These are phyloP conservation scores for Microcebus jonahi DNA, from an alignment of 2,113 vertebrate genomes.

Conservation along the genomic window DNA sequence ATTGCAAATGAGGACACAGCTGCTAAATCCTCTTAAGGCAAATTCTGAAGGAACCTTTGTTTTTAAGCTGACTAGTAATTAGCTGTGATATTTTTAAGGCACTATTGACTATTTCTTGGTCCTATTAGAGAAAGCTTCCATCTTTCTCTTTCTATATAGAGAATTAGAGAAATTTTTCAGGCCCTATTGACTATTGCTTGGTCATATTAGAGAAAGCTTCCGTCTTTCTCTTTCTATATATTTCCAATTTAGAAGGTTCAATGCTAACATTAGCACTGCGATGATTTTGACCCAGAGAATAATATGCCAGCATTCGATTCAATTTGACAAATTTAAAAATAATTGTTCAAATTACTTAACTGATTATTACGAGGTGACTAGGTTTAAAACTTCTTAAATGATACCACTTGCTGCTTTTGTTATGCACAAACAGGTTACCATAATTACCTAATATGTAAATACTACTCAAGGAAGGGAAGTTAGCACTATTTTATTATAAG, in stretches of 20 bases:
- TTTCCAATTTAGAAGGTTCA: neutral
- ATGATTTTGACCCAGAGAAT: neutral
- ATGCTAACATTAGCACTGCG: neutral
- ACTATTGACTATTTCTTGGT: neutral
- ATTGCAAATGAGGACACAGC: fast-evolving
- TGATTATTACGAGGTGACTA: neutral
- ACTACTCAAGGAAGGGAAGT: neutral
- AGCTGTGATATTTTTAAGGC: neutral
- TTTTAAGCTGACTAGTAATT: neutral
- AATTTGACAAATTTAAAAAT: neutral
- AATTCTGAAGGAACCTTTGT: neutral
- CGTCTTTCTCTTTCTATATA: neutral
- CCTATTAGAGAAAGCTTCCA: neutral
- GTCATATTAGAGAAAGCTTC: neutral
- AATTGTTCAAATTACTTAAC: neutral
- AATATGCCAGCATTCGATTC: neutral
- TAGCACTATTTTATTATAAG: neutral
- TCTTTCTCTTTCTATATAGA: neutral
- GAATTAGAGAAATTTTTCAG: neutral
- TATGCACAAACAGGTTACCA: neutral
- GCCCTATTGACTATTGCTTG: neutral
- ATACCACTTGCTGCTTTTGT: neutral
- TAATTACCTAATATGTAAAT: neutral
- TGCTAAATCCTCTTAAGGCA: neutral
- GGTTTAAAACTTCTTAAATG: neutral